Percentiles rank a stretch among this genome's conserved stretches.
Conservation (phyloP, 2,797 vertebrate genomes). For the Ceyx erithaca region DNA sequence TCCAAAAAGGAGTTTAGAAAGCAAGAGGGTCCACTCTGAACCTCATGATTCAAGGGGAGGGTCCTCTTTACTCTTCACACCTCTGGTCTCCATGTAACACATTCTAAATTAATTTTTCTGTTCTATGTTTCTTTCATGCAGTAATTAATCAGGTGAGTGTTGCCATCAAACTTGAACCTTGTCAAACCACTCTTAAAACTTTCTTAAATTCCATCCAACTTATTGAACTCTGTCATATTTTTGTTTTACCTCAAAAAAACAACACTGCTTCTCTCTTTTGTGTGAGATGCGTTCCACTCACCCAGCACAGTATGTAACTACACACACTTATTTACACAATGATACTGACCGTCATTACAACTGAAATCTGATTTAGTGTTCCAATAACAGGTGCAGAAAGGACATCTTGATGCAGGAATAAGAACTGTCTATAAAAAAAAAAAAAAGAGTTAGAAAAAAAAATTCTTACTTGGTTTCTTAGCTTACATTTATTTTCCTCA, state of each 20-base stretch:
- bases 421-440: slow-evolving; percentile 80
- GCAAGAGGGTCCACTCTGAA: neutral
- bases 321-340: neutral
- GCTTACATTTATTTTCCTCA: neutral
- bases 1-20: neutral
- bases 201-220: neutral
- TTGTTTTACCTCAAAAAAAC: neutral
- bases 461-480: neutral
- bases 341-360: slow-evolving; percentile 88
- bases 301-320: neutral
- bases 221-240: neutral
- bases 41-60: neutral
- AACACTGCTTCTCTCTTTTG: neutral
- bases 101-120: neutral
- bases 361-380: slow-evolving; percentile 82
- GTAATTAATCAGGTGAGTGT: neutral
- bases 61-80: neutral
- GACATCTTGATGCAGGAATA: slow-evolving; percentile 83
- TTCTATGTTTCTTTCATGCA: neutral
- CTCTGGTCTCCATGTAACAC: neutral
- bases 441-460: neutral
- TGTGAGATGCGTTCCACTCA: neutral
- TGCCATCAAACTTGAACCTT: neutral
- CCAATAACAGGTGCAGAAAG: slow-evolving; percentile 85
- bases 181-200: neutral